These are phyloP conservation scores for Thamnophis elegans DNA, from an alignment of 2,797 vertebrate genomes.

Conservation along the genomic window DNA sequence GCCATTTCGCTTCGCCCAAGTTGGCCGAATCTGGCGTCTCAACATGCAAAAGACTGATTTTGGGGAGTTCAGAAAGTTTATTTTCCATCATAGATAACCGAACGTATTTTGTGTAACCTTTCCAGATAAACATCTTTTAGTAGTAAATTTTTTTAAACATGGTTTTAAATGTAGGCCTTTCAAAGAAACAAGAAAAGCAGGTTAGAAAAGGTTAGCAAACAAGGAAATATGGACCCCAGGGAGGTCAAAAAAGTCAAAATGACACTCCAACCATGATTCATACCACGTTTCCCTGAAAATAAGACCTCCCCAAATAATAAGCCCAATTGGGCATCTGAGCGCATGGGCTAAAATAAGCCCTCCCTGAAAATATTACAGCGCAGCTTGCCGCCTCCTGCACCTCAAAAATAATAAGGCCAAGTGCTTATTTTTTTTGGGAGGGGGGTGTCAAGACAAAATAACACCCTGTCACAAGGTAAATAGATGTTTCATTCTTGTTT, in stretches of 20 bases:
- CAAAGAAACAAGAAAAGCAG: background rate
- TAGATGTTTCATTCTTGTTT: background rate
- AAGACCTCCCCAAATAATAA: too few relatives aligned
- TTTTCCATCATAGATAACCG: background rate
- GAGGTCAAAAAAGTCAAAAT: background rate
- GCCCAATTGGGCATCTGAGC: too few relatives aligned
- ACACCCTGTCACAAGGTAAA: too few relatives aligned
- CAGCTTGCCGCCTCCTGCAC: too few relatives aligned
- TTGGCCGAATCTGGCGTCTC: background rate
- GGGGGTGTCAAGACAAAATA: too few relatives aligned
- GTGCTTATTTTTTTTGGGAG: too few relatives aligned
- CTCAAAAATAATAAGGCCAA: too few relatives aligned
- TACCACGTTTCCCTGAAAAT: too few relatives aligned
- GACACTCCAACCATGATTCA: background rate
- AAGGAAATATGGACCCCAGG: background rate
- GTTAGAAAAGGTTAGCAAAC: background rate
- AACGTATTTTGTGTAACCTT: background rate
- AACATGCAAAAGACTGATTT: background rate
- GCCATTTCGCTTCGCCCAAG: background rate
- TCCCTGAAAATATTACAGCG: too few relatives aligned
- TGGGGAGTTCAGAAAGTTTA: background rate
- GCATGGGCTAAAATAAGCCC: too few relatives aligned
- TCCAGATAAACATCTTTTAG: background rate
- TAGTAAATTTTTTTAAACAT: background rate
- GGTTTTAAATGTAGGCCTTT: background rate